Base-by-base conservation (phyloP, 2,113 vertebrate genomes). In the Coracopsis vasa region DNA sequence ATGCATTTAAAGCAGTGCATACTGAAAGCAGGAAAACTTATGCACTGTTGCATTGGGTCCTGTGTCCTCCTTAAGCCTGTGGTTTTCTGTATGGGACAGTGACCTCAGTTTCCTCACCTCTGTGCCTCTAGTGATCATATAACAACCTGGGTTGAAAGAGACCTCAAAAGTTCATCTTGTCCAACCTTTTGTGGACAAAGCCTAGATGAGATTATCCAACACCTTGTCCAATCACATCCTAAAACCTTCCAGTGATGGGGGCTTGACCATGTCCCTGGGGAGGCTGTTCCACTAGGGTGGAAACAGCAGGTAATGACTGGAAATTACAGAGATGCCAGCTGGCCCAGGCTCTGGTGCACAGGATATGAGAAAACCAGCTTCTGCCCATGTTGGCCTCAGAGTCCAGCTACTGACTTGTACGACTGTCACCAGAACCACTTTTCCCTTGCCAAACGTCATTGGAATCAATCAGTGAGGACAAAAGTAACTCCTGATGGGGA, bases 31-130 rank as follows among this genome's bases (percentile, higher is more conserved):
- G 60, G 13, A 87, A 75, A 92, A 45, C 25, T 41, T 25, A 1
- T 0, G 8, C 29, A 7, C 15, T 0, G 0, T 50, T 44, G 28
- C 11, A n/a, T 72, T 2, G 3, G 14, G 50, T 62, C 48, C 50
- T 64, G 56, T 39, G 62, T 53, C 53, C n/a, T 72, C 41, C 37
- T 23, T 17, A 48, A 73, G 53, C 37, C 41, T 15, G 16, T 48
- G 28, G 27, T 78, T 66, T 35, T 35, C 29, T 67, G 14, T 45
- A 3, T 2, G 17, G 33, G 39, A 62, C 83, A 23, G 8, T 4
- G 5, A 58, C n/a, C 54, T 64, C 7, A 1, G 7, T 65, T 80
- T 73, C 31, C 37, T 82, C 20, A 6, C 39, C 62, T 42, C 58
- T 58, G 15, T 78, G 25, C 7, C 20, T 24, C 5, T 42, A 9